phyloP scores from a whole-genome alignment of 2,797 vertebrate genomes.

The Microchirus variegatus region DNA sequence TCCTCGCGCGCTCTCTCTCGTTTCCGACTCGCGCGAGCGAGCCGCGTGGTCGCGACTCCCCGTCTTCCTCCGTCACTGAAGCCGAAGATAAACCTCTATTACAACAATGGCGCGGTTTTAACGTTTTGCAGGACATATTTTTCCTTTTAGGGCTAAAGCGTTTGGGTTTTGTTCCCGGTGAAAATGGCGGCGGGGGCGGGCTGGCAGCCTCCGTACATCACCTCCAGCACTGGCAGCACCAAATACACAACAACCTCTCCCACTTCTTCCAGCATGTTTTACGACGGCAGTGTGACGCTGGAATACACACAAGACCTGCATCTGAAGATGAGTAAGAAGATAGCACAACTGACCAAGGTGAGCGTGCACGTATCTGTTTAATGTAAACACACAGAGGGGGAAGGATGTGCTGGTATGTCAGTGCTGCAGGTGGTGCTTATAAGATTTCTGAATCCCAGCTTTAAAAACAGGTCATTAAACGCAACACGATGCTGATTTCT shows the following conservation, averaged over 20 bases:
- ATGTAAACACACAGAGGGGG: too few species aligned
- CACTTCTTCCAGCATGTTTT: constrained; percentile 64
- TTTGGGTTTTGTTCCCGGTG: constrained; percentile 20
- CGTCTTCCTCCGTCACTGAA: background rate
- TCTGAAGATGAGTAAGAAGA: constrained; percentile 86
- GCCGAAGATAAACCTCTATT: constrained; percentile 10
- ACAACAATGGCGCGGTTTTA: constrained; percentile 29
- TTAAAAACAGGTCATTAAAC: too few species aligned
- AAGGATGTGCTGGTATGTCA: too few species aligned
- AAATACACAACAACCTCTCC: constrained; percentile 46
- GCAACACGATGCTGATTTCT: too few species aligned
- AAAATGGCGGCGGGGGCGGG: constrained; percentile 79
- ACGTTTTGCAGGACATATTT: constrained; percentile 3
- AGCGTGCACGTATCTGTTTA: background rate
- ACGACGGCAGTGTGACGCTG: constrained; percentile 72
- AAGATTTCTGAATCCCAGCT: too few species aligned
- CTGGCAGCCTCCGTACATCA: constrained; percentile 57
- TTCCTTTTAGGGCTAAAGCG: background rate
- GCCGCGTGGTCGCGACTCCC: background rate
- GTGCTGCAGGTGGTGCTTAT: too few species aligned
- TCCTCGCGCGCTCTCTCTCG: constrained; percentile 34
- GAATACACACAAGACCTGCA: constrained; percentile 83
- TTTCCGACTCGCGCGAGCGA: constrained; percentile 16
- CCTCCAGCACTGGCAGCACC: constrained; percentile 4
- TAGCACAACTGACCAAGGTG: constrained; percentile 84